Conservation (phyloP, 1,140 invertebrate genomes). For the Platyscapa corneri region DNA sequence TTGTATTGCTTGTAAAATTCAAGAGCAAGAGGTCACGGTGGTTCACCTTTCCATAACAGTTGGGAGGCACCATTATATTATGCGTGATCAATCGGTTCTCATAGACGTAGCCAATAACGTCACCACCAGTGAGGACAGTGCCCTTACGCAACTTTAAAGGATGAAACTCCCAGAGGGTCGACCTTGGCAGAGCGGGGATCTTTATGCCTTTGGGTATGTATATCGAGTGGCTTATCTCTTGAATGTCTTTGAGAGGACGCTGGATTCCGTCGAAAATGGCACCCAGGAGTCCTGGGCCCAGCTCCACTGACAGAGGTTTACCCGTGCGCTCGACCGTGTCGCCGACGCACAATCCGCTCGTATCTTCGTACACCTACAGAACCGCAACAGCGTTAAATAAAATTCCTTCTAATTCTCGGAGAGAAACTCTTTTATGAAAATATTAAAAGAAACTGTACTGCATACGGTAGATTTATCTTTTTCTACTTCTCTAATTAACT, state of each 20-base stretch:
- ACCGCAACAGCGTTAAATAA: not conserved
- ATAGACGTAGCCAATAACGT: slow-evolving; percentile 83
- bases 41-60: slow-evolving; percentile 80
- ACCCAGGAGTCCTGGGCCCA: slow-evolving; percentile 88
- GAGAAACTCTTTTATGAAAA: not conserved
- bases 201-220: slow-evolving; percentile 89
- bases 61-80: slow-evolving; percentile 82
- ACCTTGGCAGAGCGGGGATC: slow-evolving; percentile 76
- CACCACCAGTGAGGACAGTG: slow-evolving; percentile 85
- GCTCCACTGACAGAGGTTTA: slow-evolving; percentile 87
- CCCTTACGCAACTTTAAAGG: slow-evolving; percentile 77
- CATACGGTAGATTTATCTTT: too few relatives aligned
- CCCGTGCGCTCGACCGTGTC: slow-evolving; percentile 88
- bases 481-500: too few relatives aligned
- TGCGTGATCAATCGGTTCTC: slow-evolving; percentile 87
- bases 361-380: slow-evolving; percentile 86
- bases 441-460: too few relatives aligned
- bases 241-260: slow-evolving; percentile 84
- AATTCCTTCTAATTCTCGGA: too few relatives aligned
- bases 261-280: slow-evolving; percentile 92
- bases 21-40: not conserved
- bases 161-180: slow-evolving; percentile 82
- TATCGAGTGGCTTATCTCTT: slow-evolving; percentile 80
- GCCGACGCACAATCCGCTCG: slow-evolving; percentile 89
- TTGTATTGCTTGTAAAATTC: too few relatives aligned